Conservation (phyloP, 2,797 vertebrate genomes). For the Xerus rutilus region DNA sequence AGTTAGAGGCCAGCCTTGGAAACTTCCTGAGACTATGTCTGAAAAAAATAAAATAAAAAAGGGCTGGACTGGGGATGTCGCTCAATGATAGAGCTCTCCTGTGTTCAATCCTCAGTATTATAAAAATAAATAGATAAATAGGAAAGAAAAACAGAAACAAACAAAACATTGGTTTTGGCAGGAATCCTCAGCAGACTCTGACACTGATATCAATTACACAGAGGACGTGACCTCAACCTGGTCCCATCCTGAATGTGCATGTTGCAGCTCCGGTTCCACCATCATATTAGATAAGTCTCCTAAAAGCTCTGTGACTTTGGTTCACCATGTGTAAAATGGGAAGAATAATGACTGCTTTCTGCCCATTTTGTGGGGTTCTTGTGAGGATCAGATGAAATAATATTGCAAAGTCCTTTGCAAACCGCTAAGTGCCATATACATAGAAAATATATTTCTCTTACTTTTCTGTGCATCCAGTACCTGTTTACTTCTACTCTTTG, state of each 20-base stretch:
- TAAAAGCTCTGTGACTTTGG: background rate
- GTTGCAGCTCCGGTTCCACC: background rate
- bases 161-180: background rate
- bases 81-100: too few relatives aligned
- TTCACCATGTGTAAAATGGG: background rate
- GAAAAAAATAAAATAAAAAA: too few relatives aligned
- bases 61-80: too few relatives aligned
- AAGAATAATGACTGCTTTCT: background rate
- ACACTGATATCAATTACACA: background rate
- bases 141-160: too few relatives aligned
- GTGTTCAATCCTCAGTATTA: too few relatives aligned
- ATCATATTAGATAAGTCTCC: background rate
- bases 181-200: background rate
- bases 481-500: background rate
- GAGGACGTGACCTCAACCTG: background rate
- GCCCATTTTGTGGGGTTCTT: background rate
- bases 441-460: background rate
- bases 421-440: background rate
- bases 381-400: constrained; percentile 8
- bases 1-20: too few relatives aligned
- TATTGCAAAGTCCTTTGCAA: background rate
- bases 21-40: too few relatives aligned
- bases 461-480: background rate
- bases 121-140: too few relatives aligned
- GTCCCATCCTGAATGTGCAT: background rate